Evolutionary conservation across 1,140 invertebrate genomes (phyloP).

Genomic region (Drosophila bifasciata): DNA sequence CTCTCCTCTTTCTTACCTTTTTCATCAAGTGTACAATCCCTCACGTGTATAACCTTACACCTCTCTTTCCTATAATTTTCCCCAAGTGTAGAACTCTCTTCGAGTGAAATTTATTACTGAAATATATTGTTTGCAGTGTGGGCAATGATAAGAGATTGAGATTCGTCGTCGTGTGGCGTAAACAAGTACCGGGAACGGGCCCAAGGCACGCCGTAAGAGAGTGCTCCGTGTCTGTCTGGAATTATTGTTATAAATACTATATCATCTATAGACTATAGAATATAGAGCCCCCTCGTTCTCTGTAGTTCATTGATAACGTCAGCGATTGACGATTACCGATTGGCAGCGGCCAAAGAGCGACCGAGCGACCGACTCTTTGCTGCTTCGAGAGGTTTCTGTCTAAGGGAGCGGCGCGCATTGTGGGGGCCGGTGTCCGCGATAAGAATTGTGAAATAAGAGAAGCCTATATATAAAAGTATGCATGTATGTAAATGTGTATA

Average conservation of each 20-base stretch:
- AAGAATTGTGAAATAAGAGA: conserved; percentile 46
- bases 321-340: conserved; percentile 32
- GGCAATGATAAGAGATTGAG: conserved; percentile 39
- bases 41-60: neutral
- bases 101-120: conserved; percentile 22
- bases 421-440: conserved; percentile 1
- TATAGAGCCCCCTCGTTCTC: conserved; percentile 8
- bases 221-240: conserved; percentile 16
- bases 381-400: conserved; percentile 32
- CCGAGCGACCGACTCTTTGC: conserved; percentile 12
- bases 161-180: conserved; percentile 35
- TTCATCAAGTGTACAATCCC: too few species aligned
- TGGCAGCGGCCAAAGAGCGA: conserved; percentile 13
- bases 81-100: conserved; percentile 50
- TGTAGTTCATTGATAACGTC: conserved; percentile 29
- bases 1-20: too few species aligned
- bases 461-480: conserved; percentile 13
- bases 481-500: neutral
- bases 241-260: conserved; percentile 45
- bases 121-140: conserved; percentile 42
- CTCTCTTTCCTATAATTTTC: conserved; percentile 37
- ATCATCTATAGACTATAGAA: neutral
- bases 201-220: conserved; percentile 48
- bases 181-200: conserved; percentile 23
- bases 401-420: conserved; percentile 31